phyloP scores from a whole-genome alignment of 2,888 invertebrate genomes.

The Coenonympha glycerion region DNA sequence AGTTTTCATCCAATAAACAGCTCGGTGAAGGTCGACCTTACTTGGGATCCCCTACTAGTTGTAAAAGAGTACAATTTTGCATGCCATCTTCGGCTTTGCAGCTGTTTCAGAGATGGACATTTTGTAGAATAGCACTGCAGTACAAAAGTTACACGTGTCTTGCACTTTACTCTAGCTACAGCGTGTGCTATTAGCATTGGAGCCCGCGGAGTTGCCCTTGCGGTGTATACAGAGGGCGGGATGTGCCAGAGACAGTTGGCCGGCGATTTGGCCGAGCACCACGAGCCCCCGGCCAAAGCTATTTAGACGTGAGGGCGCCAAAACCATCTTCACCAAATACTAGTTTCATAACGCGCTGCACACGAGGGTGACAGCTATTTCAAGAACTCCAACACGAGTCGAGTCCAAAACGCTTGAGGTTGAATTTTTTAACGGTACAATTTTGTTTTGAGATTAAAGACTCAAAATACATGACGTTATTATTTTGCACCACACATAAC shows the following conservation, averaged over 20 bases:
- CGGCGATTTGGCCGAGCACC: slow-evolving; percentile 46
- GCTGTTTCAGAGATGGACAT: too few relatives aligned
- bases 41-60: too few relatives aligned
- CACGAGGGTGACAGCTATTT: too few relatives aligned
- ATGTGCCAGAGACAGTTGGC: slow-evolving; percentile 63
- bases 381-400: not conserved
- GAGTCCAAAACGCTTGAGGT: not conserved
- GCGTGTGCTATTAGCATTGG: slow-evolving; percentile 32
- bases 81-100: too few relatives aligned
- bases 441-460: too few relatives aligned
- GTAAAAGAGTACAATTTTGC: too few relatives aligned
- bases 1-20: too few relatives aligned
- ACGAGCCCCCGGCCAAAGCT: slow-evolving; percentile 53
- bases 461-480: too few relatives aligned
- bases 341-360: not conserved
- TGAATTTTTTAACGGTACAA: too few relatives aligned
- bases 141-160: not conserved
- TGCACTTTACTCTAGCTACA: not conserved
- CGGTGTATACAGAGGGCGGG: slow-evolving; percentile 47
- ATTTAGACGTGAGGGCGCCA: slow-evolving; percentile 66
- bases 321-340: slow-evolving; percentile 28
- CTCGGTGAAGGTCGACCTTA: too few relatives aligned
- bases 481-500: too few relatives aligned
- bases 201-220: slow-evolving; percentile 50
- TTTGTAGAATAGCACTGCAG: too few relatives aligned